Base-by-base conservation (phyloP, 2,797 vertebrate genomes). In the Eospalax fontanierii region DNA sequence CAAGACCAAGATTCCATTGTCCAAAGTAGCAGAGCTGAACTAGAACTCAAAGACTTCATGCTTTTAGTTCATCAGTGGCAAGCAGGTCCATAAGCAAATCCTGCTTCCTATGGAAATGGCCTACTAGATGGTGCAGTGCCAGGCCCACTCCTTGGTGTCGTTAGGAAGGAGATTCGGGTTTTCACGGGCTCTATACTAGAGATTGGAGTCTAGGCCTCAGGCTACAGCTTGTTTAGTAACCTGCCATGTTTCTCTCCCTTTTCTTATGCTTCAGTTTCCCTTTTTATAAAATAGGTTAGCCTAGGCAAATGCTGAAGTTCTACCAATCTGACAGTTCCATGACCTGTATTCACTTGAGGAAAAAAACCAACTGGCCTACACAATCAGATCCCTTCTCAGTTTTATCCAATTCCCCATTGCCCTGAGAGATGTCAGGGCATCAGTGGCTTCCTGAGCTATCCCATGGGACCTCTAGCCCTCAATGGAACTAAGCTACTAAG, bases 271-370 rank as follows among this genome's bases (percentile, higher is more conserved):
- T 92, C 68, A 59, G 26, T 89, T 96, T 96, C 59, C 74, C 22
- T 87, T 90, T 93, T 43, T 92, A 24, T 83, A 86, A 91, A 94
- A 85, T 76, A 79, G 0, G 3, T 74, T 76, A 57, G 50, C 59
- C 26, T 89, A 35, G 43, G 65, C 46, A 21, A 54, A 90, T 50
- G 80, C 65, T 21, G 68, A 74, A 68, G 24, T 16, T 95, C 78
- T 91, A 79, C 57, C 33, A 43, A 19, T 43, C 73, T 70, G 68
- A 30, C 57, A 50, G 28, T 40, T 83, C 63, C 74, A 18, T 46
- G 81, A 83, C 26, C 24, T 59, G 11, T 35, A 43, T 73, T 85
- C 81, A 88, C 63, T 65, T 63, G 68, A 96, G 70, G 78, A 86
- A 81, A 35, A 50, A 57, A 57, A 57, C 35, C 28, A 82, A 9